Percentiles rank a stretch among this genome's conserved stretches.
These are phyloP conservation scores for Atherinomorus stipes DNA, from an alignment of 2,113 vertebrate species.

Conservation along the genomic window DNA sequence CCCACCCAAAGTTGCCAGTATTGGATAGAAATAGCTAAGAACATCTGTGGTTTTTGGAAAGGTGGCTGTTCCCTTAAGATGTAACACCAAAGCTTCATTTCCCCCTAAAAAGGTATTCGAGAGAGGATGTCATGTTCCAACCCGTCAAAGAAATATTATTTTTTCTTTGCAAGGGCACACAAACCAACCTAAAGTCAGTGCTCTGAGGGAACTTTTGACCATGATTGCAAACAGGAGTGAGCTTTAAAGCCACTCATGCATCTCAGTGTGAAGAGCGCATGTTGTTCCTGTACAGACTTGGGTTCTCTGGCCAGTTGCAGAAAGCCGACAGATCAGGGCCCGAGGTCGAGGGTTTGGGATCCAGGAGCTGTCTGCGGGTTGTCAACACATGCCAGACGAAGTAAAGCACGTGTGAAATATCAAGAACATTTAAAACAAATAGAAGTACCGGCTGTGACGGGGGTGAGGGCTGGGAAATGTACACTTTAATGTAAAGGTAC, in stretches of 20 bases:
- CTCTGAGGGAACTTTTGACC: constrained; percentile 2
- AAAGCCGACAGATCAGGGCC: constrained; percentile 10
- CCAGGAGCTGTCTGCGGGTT: constrained; percentile 60
- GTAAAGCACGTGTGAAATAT: constrained; percentile 78
- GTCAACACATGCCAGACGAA: constrained; percentile 61
- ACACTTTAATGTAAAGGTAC: constrained; percentile 44
- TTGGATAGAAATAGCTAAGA: background rate
- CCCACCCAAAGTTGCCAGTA: background rate
- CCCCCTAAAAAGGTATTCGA: background rate
- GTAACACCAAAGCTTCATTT: background rate
- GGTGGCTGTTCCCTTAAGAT: background rate
- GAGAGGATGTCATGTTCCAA: background rate
- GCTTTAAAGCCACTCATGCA: constrained; percentile 29
- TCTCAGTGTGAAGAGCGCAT: constrained; percentile 5
- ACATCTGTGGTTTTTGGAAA: background rate
- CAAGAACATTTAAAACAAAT: constrained; percentile 70
- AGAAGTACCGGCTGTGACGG: constrained; percentile 39
- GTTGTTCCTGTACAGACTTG: constrained; percentile 16
- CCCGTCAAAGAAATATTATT: background rate
- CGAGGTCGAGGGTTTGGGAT: constrained; percentile 32
- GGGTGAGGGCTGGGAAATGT: constrained; percentile 66
- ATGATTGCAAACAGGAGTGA: constrained; percentile 18
- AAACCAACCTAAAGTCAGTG: background rate
- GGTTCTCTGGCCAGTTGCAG: constrained; percentile 8
- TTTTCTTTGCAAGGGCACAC: background rate